Evolutionary conservation across 2,797 vertebrate genomes (phyloP), one percentile per base, ranked within the genome.

Genomic region (Luscinia luscinia): DNA sequence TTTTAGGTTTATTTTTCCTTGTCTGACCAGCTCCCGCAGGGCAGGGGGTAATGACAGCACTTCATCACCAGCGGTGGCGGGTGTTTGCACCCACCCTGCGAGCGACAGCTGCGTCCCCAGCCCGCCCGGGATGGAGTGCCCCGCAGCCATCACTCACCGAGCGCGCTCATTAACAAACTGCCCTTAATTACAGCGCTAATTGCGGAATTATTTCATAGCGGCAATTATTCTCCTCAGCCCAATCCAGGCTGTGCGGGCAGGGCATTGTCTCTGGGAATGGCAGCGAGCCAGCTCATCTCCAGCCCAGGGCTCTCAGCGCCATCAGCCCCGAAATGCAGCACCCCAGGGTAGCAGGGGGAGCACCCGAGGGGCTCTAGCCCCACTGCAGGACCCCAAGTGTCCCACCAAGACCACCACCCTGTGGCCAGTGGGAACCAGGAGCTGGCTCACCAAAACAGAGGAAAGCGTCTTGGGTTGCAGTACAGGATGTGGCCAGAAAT

Each of bases 141-240:
- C 98, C 16, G 96, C 97, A 79, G 97, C 94, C 97, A 97, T 97
- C 54, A 84, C 91, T 97, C 98, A 97, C 97, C 97, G 3, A 90
- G 97, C 96, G 12, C 97, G 88, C 94, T 95, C 98, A 98, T 98
- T 98, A 98, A 97, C 97, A 98, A 98, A 98, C 98, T 96, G 98
- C 98, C 98, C 97, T 98, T 98, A 98, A 98, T 98, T 98, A 98
- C 97, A 96, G 97, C 59, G 9, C 67, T 98, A 98, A 98, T 98
- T 97, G 97, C 97, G 81, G 93, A 97, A 98, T 97, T 97, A 98
- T 98, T 98, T 96, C 97, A 96, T 90, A 91, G 97, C 97, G 36
- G 97, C 97, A 97, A 97, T 98, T 97, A 97, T 61, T 98, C 97
- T 97, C 92, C 97, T 63, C 96, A 62, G 97, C 96, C 93, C 97